Evolutionary conservation across 2,888 invertebrate genomes (phyloP).

Genomic region (Rhingia campestris): DNA sequence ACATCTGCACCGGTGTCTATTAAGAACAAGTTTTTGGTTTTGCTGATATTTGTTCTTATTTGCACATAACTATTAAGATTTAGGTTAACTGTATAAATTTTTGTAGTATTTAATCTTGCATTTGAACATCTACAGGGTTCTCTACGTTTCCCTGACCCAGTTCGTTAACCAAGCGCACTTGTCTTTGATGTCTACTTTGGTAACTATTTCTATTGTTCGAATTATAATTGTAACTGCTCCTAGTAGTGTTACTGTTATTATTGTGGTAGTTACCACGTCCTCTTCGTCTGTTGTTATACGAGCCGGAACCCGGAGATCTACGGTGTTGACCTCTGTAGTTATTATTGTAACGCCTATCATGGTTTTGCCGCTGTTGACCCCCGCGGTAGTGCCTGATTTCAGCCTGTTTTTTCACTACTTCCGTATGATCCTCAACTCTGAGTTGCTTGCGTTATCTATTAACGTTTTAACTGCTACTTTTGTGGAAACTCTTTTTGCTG

Average conservation of each 20-base stretch:
- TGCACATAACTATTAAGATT: no score
- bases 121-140: slow-evolving; percentile 10
- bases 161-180: slow-evolving; percentile 21
- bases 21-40: slow-evolving; percentile 18
- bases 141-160: slow-evolving; percentile 23
- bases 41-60: slow-evolving; percentile 7
- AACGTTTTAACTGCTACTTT: slow-evolving; percentile 15
- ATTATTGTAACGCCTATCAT: not conserved
- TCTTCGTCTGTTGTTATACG: not conserved
- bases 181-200: slow-evolving; percentile 3
- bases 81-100: no score
- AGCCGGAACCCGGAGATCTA: no score
- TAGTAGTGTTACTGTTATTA: not conserved
- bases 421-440: slow-evolving; percentile 1
- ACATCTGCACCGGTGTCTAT: slow-evolving; percentile 51
- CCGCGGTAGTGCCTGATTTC: not conserved
- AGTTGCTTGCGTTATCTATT: slow-evolving; percentile 8
- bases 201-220: slow-evolving; percentile 1
- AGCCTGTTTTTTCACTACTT: slow-evolving; percentile 3
- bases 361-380: no score
- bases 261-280: slow-evolving; percentile 6
- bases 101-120: no score
- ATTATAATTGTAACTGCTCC: not conserved
- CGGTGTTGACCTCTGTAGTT: not conserved
- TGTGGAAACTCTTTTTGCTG: slow-evolving; percentile 24